Percentiles rank a stretch among this genome's conserved stretches.
Evolutionary conservation across 2,113 vertebrate species (phyloP).

Genomic region (Campylorhamphus procurvoides): DNA sequence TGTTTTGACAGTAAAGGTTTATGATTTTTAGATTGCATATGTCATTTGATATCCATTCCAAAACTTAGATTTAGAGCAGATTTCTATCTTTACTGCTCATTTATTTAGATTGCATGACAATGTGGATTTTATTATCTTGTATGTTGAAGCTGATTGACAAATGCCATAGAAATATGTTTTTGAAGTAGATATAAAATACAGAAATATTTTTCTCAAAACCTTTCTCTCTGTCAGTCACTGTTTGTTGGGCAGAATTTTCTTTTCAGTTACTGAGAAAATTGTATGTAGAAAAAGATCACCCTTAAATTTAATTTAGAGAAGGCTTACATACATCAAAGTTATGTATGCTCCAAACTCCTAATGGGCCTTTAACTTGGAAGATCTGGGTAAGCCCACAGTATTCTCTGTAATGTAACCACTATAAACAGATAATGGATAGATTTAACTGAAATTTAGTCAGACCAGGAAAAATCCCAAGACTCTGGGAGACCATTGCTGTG

Average conservation of each 20-base stretch:
- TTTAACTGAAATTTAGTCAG: constrained; percentile 39
- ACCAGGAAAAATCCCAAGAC: neutral
- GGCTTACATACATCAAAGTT: constrained; percentile 17
- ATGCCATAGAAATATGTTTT: constrained; percentile 34
- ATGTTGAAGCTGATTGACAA: constrained; percentile 25
- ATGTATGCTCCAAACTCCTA: neutral
- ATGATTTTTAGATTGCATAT: neutral
- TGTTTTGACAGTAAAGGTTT: constrained; percentile 10
- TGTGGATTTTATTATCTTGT: constrained; percentile 52
- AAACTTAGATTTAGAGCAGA: constrained; percentile 29
- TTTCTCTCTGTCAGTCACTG: neutral
- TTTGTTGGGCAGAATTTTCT: constrained; percentile 23
- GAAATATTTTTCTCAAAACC: constrained; percentile 5
- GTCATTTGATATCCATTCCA: constrained; percentile 26
- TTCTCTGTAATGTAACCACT: constrained; percentile 15
- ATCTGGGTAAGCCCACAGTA: neutral
- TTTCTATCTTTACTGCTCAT: constrained; percentile 30
- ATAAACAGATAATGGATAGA: constrained; percentile 27
- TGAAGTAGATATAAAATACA: constrained; percentile 24
- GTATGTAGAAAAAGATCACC: constrained; percentile 4
- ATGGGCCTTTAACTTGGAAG: constrained; percentile 31
- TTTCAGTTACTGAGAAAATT: constrained; percentile 48
- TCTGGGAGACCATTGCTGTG: neutral
- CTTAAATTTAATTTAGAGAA: constrained; percentile 44
- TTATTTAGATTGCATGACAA: constrained; percentile 51